Evolutionary conservation across 2,113 vertebrate genomes (phyloP).

Genomic region (Cheilinus undulatus): DNA sequence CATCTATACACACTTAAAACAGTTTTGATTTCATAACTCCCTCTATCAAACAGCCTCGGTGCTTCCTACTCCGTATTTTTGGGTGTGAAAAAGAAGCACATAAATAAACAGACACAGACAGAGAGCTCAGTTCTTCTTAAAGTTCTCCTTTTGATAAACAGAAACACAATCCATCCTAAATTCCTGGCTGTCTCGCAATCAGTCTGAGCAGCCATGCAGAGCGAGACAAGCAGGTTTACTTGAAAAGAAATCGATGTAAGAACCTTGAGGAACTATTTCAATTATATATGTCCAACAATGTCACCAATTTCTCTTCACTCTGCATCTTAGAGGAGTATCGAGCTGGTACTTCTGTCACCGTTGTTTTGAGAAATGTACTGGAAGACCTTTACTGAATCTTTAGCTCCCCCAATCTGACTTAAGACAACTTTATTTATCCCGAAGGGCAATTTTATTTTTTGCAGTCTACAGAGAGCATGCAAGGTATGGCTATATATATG

Average conservation of each 20-base stretch:
- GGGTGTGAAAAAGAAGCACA: not conserved
- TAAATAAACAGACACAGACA: constrained; percentile 5
- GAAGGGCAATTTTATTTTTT: no score
- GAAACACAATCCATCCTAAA: constrained; percentile 1
- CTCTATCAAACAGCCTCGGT: not conserved
- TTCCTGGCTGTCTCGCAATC: constrained; percentile 14
- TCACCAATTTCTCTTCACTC: constrained; percentile 43
- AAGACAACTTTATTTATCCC: no score
- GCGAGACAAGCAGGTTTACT: constrained; percentile 27
- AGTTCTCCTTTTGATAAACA: not conserved
- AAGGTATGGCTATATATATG: no score
- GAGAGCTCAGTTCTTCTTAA: constrained; percentile 6
- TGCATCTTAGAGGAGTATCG: not conserved
- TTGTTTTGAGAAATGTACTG: no score
- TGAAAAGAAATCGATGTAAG: constrained; percentile 48
- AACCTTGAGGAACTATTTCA: constrained; percentile 32
- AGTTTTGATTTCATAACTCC: not conserved
- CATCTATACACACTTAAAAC: not conserved
- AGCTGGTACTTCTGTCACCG: no score
- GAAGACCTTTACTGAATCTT: no score
- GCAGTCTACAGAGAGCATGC: no score
- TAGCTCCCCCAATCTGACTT: no score
- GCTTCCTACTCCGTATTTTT: not conserved
- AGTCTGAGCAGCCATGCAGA: constrained; percentile 28
- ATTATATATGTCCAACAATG: constrained; percentile 29